phyloP scores from a whole-genome alignment of 2,797 vertebrate species.

The Chromobotia macracanthus region DNA sequence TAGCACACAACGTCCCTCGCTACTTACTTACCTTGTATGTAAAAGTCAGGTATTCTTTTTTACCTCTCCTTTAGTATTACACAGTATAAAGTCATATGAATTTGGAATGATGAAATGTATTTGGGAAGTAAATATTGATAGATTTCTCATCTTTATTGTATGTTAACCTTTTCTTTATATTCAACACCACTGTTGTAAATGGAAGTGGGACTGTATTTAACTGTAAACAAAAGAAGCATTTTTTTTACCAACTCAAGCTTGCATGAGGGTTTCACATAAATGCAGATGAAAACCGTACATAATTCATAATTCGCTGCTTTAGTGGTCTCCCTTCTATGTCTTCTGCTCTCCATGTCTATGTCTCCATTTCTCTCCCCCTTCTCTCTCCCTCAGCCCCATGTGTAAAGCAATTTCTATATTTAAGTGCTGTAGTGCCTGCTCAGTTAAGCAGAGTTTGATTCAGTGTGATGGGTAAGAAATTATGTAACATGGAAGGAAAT shows the following conservation, averaged over 20 bases:
- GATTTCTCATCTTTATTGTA: not conserved
- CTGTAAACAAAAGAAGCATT: not conserved
- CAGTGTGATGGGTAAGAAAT: slow-evolving; percentile 74
- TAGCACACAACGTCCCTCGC: not conserved
- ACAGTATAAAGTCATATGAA: not conserved
- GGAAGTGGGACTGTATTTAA: not conserved
- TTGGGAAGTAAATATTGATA: not conserved
- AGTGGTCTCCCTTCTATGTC: slow-evolving; percentile 10
- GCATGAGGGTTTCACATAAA: slow-evolving; percentile 44
- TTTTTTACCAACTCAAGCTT: slow-evolving; percentile 22
- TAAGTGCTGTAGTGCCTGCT: slow-evolving; percentile 62
- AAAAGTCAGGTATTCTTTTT: not conserved
- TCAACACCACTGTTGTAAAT: not conserved
- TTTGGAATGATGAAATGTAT: not conserved
- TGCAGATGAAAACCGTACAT: slow-evolving; percentile 55
- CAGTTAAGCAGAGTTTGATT: slow-evolving; percentile 75
- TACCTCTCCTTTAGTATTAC: not conserved
- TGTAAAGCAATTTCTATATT: slow-evolving; percentile 67
- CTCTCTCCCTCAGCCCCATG: slow-evolving; percentile 25
- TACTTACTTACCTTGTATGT: not conserved
- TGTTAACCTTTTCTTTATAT: too few relatives aligned
- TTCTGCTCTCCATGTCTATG: slow-evolving; percentile 6
- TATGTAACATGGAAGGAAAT: slow-evolving; percentile 73
- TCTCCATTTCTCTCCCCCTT: slow-evolving; percentile 9
- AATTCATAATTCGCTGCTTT: slow-evolving; percentile 47